phyloP scores from a whole-genome alignment of 2,888 invertebrate species.

The Heliconius hortense region DNA sequence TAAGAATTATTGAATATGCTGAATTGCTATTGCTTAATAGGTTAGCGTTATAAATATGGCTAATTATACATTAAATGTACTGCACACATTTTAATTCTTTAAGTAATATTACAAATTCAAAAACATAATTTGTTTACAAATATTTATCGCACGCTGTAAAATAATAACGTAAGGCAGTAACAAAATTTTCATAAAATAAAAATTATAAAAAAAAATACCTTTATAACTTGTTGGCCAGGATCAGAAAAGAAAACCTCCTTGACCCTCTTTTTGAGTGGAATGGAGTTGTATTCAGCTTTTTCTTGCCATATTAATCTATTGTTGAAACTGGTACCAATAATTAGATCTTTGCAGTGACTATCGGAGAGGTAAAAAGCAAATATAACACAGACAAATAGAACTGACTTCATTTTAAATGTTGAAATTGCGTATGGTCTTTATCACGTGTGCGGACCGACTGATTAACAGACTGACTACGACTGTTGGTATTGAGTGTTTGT shows the following conservation, averaged over 20 bases:
- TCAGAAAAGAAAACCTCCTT: slow-evolving; percentile 75
- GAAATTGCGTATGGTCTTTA: slow-evolving; percentile 52
- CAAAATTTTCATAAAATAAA: too few species aligned
- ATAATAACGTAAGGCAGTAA: too few species aligned
- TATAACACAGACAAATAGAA: slow-evolving; percentile 57
- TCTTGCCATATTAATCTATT: slow-evolving; percentile 67
- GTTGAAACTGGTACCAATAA: slow-evolving; percentile 73
- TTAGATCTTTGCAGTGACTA: slow-evolving; percentile 67
- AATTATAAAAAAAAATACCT: slow-evolving; percentile 54
- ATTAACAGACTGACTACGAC: slow-evolving; percentile 40
- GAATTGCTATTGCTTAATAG: too few species aligned
- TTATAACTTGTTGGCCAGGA: slow-evolving; percentile 73
- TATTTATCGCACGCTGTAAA: too few species aligned
- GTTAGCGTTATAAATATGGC: too few species aligned
- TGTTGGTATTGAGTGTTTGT: slow-evolving; percentile 40
- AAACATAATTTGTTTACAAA: too few species aligned
- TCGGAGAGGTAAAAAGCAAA: slow-evolving; percentile 60
- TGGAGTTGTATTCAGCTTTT: slow-evolving; percentile 71
- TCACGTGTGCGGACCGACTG: slow-evolving; percentile 58
- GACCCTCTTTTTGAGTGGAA: slow-evolving; percentile 74
- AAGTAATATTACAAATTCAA: too few species aligned
- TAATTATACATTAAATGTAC: too few species aligned
- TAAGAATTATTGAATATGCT: too few species aligned
- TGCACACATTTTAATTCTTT: too few species aligned
- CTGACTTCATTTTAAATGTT: slow-evolving; percentile 61